phyloP scores from a whole-genome alignment of 1,140 invertebrate genomes.

The Procambarus virginalis region DNA sequence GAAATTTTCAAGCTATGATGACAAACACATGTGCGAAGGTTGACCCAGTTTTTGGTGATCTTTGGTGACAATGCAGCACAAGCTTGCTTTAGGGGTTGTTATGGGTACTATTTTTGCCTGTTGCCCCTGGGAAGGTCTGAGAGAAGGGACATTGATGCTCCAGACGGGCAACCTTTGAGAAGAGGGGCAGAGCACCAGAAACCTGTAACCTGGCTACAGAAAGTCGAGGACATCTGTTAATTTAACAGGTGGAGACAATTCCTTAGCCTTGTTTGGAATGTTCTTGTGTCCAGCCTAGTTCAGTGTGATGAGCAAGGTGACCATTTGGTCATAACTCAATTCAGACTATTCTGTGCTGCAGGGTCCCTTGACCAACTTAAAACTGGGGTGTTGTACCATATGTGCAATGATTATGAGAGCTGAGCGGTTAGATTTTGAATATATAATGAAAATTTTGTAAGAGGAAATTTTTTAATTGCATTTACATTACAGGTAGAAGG shows the following conservation, averaged over 20 bases:
- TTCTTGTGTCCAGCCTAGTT: constrained; percentile 58
- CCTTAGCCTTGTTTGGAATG: constrained; percentile 37
- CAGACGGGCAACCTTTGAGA: constrained; percentile 51
- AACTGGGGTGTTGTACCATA: constrained; percentile 31
- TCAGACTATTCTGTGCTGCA: constrained; percentile 61
- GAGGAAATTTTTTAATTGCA: too few relatives aligned
- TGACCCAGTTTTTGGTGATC: constrained; percentile 12
- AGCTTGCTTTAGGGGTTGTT: constrained; percentile 49
- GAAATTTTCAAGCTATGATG: constrained; percentile 30
- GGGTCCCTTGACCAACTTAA: constrained; percentile 3
- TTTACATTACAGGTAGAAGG: too few relatives aligned
- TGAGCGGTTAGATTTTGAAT: constrained; percentile 38
- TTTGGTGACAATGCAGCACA: constrained; percentile 48
- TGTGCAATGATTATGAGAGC: constrained; percentile 64
- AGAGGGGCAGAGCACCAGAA: constrained; percentile 56
- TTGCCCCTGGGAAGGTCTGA: constrained; percentile 61
- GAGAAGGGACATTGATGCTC: constrained; percentile 53
- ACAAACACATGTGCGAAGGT: constrained; percentile 33
- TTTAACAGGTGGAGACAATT: constrained; percentile 25
- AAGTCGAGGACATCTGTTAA: constrained; percentile 32
- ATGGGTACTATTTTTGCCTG: background rate
- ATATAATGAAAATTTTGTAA: background rate
- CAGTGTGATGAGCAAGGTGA: constrained; percentile 60
- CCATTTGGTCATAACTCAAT: constrained; percentile 53
- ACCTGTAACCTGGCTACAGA: constrained; percentile 4